Evolutionary conservation across 2,113 vertebrate species (phyloP), one percentile per base, ranked within the genome.

Genomic region (Agelaius tricolor): DNA sequence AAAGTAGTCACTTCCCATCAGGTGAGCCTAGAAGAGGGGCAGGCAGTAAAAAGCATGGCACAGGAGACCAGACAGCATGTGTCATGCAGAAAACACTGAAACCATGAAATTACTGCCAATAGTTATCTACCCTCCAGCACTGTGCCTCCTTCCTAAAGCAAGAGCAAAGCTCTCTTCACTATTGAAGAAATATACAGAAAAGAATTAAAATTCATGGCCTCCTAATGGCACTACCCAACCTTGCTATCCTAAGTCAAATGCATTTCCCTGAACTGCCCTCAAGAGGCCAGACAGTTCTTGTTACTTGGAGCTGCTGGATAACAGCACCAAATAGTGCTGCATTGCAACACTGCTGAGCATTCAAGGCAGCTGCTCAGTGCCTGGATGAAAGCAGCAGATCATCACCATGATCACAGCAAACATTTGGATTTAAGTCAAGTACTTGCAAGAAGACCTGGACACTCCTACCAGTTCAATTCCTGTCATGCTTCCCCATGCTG

Each of bases 311-410:
- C 24, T 6, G 3, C 55, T 15, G 9, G 27, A 7, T 43, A 72
- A 84, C 3, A 1, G n/a, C 11, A 1, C 3, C 58, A 27, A 57
- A 22, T 0, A 62, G 31, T 10, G 58, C 39, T 2, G 1, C 8
- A 47, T 3, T 51, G 41, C 62, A 66, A 30, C 31, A 37, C 2
- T 13, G 47, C 62, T 3, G 23, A 37, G 41, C 1, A 0, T 20
- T 63, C 47, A 72, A 49, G 35, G 59, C 72, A 90, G 84, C 69
- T 83, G 75, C 46, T 54, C 43, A 61, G 33, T 4, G 9, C 24
- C 7, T 2, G 35, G n/a, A 46, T 59, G 71, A 90, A 61, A 52
- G 72, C 69, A 68, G 63, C 23, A 76, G 62, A 75, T 43, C 66
- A 91, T 17, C 47, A 71, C 26, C 1, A 2, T 8, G 26, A 91